phyloP scores from a whole-genome alignment of 2,113 vertebrate species.

The Numenius arquata region DNA sequence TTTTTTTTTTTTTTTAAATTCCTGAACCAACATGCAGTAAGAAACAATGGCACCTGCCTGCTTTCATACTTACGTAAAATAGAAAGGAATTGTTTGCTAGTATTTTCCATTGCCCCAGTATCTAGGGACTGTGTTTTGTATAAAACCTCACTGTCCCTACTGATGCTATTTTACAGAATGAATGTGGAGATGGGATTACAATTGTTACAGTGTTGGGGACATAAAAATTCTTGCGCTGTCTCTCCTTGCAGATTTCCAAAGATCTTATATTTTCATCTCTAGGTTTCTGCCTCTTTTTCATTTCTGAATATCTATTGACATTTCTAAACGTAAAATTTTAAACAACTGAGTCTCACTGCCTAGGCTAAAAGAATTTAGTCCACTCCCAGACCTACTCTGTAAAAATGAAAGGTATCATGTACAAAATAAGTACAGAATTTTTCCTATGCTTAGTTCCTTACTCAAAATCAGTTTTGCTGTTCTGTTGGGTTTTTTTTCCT shows the following conservation, averaged over 20 bases:
- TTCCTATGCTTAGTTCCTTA: not conserved
- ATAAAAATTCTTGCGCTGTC: not conserved
- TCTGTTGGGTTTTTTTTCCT: accelerated
- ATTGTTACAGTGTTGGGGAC: accelerated
- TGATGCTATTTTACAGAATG: not conserved
- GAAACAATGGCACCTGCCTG: not conserved
- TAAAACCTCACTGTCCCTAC: not conserved
- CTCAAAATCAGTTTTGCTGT: not conserved
- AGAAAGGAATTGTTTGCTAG: not conserved
- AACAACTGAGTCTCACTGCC: not conserved
- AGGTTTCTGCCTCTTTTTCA: not conserved
- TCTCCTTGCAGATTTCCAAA: not conserved
- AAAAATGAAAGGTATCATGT: not conserved
- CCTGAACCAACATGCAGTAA: not conserved
- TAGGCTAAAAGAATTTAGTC: not conserved
- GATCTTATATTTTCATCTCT: not conserved
- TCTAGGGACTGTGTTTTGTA: not conserved
- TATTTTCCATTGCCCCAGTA: not conserved
- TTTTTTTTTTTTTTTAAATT: not conserved
- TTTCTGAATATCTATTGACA: not conserved
- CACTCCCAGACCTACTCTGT: not conserved
- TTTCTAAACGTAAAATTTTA: not conserved
- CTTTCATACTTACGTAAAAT: not conserved
- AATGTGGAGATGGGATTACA: not conserved
- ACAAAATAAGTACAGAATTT: not conserved